A percentile compares a stretch with the other conserved stretches of the same genome.
Evolutionary conservation across 1,140 invertebrate species (phyloP).

Genomic region (Schlechtendalia chinensis): DNA sequence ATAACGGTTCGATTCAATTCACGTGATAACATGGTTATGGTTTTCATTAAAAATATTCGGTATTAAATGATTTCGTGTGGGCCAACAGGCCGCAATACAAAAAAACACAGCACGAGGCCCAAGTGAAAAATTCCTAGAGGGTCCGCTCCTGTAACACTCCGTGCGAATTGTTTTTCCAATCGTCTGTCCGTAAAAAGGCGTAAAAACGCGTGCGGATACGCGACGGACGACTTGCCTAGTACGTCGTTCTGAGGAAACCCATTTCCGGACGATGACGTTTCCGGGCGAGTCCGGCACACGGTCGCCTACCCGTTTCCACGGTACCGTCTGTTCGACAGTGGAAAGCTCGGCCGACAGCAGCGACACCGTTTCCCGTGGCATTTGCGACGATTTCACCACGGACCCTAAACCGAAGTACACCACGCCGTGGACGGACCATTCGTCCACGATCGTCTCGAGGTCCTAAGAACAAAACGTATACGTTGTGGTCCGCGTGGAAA

Average conservation of each 20-base stretch:
- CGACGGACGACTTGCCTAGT: slow-evolving; percentile 58
- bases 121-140: too few relatives aligned
- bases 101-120: too few relatives aligned
- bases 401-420: slow-evolving; percentile 57
- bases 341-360: slow-evolving; percentile 54
- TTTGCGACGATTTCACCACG: slow-evolving; percentile 51
- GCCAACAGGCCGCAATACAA: too few relatives aligned
- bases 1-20: too few relatives aligned
- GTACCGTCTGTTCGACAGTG: slow-evolving; percentile 58
- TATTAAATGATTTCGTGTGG: too few relatives aligned
- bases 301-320: slow-evolving; percentile 64
- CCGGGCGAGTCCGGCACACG: slow-evolving; percentile 56
- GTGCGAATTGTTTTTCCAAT: too few relatives aligned
- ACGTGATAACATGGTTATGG: too few relatives aligned
- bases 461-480: slow-evolving; percentile 3
- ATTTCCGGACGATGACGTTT: slow-evolving; percentile 63
- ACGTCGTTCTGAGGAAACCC: slow-evolving; percentile 67
- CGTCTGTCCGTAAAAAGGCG: too few relatives aligned
- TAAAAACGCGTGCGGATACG: too few relatives aligned
- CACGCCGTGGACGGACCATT: slow-evolving; percentile 53
- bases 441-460: neutral
- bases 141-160: too few relatives aligned
- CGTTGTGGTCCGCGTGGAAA: too few relatives aligned
- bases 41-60: too few relatives aligned
- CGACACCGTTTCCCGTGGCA: slow-evolving; percentile 53